Conservation (phyloP, 2,888 invertebrate genomes). For the Siphlonurus alternatus region DNA sequence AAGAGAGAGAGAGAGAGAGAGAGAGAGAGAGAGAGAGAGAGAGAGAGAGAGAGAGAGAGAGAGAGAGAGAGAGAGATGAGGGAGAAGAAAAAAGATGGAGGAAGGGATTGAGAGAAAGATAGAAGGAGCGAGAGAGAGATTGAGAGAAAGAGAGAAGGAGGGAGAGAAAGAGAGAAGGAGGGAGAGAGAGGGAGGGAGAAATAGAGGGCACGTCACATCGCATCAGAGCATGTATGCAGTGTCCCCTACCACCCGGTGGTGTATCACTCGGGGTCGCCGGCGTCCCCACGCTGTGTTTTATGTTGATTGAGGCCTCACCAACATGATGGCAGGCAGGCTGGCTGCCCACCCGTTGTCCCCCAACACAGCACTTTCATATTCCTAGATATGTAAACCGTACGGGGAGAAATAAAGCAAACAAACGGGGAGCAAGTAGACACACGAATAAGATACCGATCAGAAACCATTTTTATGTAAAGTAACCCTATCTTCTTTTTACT, state of each 20-base stretch:
- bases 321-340: too few relatives aligned
- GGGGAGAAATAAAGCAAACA: not conserved
- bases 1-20: not conserved
- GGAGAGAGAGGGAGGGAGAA: not conserved
- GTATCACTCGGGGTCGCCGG: not conserved
- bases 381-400: too few relatives aligned
- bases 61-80: not conserved
- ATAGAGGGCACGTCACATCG: not conserved
- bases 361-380: not conserved
- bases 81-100: too few relatives aligned
- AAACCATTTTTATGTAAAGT: not conserved
- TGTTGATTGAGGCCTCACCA: not conserved
- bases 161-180: not conserved
- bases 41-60: not conserved
- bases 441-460: not conserved
- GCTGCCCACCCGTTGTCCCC: too few relatives aligned
- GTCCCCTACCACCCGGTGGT: too few relatives aligned
- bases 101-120: not conserved
- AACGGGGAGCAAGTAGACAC: not conserved
- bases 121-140: not conserved
- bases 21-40: not conserved
- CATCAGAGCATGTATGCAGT: not conserved
- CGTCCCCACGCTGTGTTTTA: not conserved
- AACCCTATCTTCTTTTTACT: too few relatives aligned
- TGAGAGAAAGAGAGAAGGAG: not conserved